phyloP scores from a whole-genome alignment of 2,113 vertebrate species.

The Noctilio leporinus region DNA sequence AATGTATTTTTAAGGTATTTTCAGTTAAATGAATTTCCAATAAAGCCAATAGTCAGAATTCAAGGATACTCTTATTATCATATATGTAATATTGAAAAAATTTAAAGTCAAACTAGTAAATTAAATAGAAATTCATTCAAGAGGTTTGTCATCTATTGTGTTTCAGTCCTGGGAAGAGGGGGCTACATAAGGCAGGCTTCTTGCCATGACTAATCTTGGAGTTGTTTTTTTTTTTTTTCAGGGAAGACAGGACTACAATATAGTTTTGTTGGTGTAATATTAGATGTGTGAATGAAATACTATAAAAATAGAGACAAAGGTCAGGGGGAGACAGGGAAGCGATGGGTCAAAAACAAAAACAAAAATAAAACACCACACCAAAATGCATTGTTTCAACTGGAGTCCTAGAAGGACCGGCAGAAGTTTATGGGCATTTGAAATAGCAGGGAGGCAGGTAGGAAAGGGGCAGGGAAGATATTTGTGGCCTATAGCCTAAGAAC shows the following conservation, averaged over 20 bases:
- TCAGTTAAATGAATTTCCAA: neutral
- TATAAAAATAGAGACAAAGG: neutral
- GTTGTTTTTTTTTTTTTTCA: neutral
- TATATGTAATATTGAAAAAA: neutral
- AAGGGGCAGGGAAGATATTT: fast-evolving
- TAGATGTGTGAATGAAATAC: neutral
- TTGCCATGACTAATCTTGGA: neutral
- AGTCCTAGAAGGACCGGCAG: fast-evolving
- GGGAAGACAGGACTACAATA: neutral
- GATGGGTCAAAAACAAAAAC: neutral
- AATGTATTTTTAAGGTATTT: conserved; percentile 31
- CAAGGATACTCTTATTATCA: neutral
- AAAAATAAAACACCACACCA: too few species aligned
- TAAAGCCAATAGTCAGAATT: conserved; percentile 5
- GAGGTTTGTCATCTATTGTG: neutral
- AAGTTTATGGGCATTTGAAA: neutral
- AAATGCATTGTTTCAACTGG: neutral
- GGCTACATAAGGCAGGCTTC: neutral
- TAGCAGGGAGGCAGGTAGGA: neutral
- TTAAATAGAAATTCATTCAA: neutral
- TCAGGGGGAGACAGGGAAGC: neutral
- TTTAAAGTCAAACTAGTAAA: neutral
- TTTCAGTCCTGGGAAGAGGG: neutral
- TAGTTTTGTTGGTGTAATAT: neutral
- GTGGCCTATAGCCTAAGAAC: neutral